These are phyloP conservation scores for Argyresthia goedartella DNA, from an alignment of 2,888 invertebrate species.

Conservation along the genomic window DNA sequence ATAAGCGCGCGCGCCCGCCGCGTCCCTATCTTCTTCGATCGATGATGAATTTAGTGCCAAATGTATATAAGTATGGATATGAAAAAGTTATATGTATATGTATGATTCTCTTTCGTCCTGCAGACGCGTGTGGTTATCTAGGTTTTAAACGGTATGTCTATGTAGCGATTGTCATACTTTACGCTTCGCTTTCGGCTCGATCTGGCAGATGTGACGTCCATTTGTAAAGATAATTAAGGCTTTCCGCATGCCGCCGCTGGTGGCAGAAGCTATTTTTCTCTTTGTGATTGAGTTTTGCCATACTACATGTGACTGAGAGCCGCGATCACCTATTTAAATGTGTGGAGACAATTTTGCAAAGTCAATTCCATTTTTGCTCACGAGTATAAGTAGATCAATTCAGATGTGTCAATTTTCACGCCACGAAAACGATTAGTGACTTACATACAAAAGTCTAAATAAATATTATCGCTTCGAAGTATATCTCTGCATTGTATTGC, in stretches of 20 bases:
- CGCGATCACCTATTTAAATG: not conserved
- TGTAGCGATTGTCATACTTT: constrained; percentile 1
- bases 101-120: constrained; percentile 24
- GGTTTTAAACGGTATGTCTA: constrained; percentile 7
- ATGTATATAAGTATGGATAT: constrained; percentile 53
- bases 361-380: constrained; percentile 43
- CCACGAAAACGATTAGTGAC: constrained; percentile 11
- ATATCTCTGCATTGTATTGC: too few relatives aligned
- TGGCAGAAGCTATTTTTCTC: not conserved
- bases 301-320: not conserved
- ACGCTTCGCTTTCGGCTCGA: not conserved
- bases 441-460: not conserved
- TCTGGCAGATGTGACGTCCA: too few relatives aligned
- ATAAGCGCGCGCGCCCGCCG: constrained; percentile 26
- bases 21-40: constrained; percentile 15
- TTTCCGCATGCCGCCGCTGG: not conserved
- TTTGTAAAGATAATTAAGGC: too few relatives aligned
- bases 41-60: constrained; percentile 58
- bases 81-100: constrained; percentile 30
- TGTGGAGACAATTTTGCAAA: constrained; percentile 20
- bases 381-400: constrained; percentile 35
- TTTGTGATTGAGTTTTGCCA: not conserved
- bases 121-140: constrained; percentile 23
- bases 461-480: too few relatives aligned
- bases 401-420: constrained; percentile 34